Evolutionary conservation across 2,888 invertebrate genomes (phyloP), one percentile per base, ranked within the genome.

Genomic region (Eremobia ochroleuca): DNA sequence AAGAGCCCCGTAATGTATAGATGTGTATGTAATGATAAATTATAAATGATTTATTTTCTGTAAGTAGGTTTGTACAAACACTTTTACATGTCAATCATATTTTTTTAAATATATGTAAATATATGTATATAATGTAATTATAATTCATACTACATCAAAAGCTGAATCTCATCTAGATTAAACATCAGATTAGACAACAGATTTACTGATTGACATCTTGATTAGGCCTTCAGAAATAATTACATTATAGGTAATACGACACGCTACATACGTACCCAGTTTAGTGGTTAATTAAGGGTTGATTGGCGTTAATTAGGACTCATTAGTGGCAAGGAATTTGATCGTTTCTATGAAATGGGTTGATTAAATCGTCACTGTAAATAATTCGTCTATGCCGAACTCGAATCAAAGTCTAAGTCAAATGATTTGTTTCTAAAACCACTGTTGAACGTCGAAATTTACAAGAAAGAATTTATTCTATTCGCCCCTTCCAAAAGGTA

Each of bases 261-360:
- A 61, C 13, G 28, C 15, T 52, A 55, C 6, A 28, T 15, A 31
- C 15, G 52, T 28, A 28, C 2, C n/a, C 21, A 15, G 46, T 74
- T 46, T 59, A 11, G 28, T 74, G 52, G 70, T 62, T 70, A 77
- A 62, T 70, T 52, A 55, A 46, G 43, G 25, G 18, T 62, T 18
- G 34, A 76, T 46, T 62, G 28, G 34, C 3, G 34, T 70, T 37
- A 70, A 46, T 77, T 55, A 43, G 15, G 0, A 28, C 18, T 52
- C 34, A 77, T 77, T 46, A 61, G 25, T 18, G 34, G 21, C n/a
- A 21, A n/a, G n/a, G 4, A 31, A 49, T 67, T 49, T 25, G 43
- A 31, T 31, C 4, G 49, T 49, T 67, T 21, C 31, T 49, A 6
- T 21, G 21, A n/a, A 46, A 21, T 31, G 8, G 66, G 18, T 3